phyloP scores from a whole-genome alignment of 2,113 vertebrate genomes.

The Carlito syrichta region DNA sequence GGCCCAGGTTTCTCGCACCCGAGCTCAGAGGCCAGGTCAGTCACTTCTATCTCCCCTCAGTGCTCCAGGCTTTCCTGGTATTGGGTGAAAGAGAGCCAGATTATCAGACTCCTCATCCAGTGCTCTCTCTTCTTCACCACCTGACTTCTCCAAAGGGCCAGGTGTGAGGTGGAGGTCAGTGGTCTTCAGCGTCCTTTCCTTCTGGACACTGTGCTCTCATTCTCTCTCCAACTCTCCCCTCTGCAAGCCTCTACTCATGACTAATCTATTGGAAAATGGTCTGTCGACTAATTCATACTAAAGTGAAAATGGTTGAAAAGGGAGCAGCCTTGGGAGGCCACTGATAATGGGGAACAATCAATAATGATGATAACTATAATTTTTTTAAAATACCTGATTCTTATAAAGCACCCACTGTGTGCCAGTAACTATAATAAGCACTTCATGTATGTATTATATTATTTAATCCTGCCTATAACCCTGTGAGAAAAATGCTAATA shows the following conservation, averaged over 20 bases:
- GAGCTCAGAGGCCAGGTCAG: not conserved
- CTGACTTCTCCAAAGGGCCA: not conserved
- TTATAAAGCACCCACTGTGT: not conserved
- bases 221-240: not conserved
- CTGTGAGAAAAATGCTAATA: not conserved
- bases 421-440: not conserved
- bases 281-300: not conserved
- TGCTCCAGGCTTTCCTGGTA: no score
- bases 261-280: not conserved
- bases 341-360: not conserved
- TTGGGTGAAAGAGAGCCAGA: not conserved
- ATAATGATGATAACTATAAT: not conserved
- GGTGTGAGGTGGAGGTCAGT: fast-evolving
- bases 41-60: not conserved
- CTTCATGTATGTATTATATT: not conserved
- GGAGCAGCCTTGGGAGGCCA: not conserved
- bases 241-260: not conserved
- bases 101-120: not conserved
- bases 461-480: not conserved
- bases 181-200: not conserved
- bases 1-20: not conserved
- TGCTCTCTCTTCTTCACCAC: not conserved
- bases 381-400: not conserved
- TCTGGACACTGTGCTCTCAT: not conserved
- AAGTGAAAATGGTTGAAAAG: not conserved